Evolutionary conservation across 2,888 invertebrate genomes (phyloP), one percentile per base, ranked within the genome.

Genomic region (Heliconius ismenius): DNA sequence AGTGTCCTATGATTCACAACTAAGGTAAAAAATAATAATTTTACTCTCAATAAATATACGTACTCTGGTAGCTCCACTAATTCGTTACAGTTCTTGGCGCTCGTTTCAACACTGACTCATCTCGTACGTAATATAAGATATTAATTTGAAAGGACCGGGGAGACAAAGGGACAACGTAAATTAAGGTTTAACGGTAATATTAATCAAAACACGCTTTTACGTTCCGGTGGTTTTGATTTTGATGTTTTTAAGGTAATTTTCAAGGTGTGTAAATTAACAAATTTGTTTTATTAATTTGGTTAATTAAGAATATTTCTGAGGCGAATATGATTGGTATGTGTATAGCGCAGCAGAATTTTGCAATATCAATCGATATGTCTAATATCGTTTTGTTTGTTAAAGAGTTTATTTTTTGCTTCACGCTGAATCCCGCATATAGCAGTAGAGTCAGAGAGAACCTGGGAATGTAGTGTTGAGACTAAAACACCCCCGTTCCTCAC

Each of bases 1-100:
- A 83, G 81, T 81, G 82, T 81, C 80, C 81, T 81, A 82, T 85
- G 85, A 85, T 82, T 85, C 84, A 84, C 81, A 78, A 75, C 76
- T 32, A 60, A 72, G 49, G 32, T 72, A 77, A 82, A 82, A 80
- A 82, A 80, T 18, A 80, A 79, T 78, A 76, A 78, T 76, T 81
- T 81, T 78, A 80, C 80, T 81, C 76, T 76, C 75, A 62, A 62
- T 73, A 72, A 72, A 72, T 18, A 36, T 21, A 73, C 18, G 72
- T 76, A 78, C 73, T 69, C 13, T 70, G 32, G 69, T 64, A 64
- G 74, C 79, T 75, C 69, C 72, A 76, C 78, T 76, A 77, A 77
- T 80, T 80, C 75, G 80, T 78, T 78, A 76, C 80, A 49, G 76
- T 76, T 78, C 74, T 76, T 49, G 62, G 78, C 75, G 67, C 36